Evolutionary conservation across 2,888 invertebrate genomes (phyloP), one percentile per base, ranked within the genome.

Genomic region (Tryphoninae sp.): DNA sequence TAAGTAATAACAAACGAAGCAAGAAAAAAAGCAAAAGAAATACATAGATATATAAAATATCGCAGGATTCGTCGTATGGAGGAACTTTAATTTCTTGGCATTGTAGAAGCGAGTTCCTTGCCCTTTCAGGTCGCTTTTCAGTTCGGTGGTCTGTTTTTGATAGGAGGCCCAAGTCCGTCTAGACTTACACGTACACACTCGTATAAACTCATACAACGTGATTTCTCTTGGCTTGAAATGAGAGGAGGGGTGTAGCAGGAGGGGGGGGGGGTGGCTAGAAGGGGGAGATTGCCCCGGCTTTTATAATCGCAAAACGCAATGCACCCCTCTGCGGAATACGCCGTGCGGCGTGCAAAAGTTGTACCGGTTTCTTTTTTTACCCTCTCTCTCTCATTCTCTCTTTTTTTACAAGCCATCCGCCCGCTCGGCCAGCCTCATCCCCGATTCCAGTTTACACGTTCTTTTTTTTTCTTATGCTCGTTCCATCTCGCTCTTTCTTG

Each of bases 121-220:
- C 89, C 89, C 90, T 90, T 89, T 89, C 87, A 86, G 88, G 78
- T 76, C 75, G 87, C 90, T 89, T 90, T 90, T 90, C 89, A 89
- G 88, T 89, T 89, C 87, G 89, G 88, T 87, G 89, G 89, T 90
- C 90, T 91, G 90, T 90, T 90, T 91, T 90, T 88, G 90, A 91
- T 91, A 90, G 90, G 88, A 90, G 90, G 88, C 85, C 76, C 85
- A 78, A 80, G 82, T 80, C 83, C 83, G 84, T 83, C 84, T 82
- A 84, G 83, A 83, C 85, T 80, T 51, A 51, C 65, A 64, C 74
- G 51, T 16, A 55, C 23, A 71, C 58, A 74, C 78, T 51, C 67
- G 51, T 45, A 79, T 40, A 59, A 59, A 69, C 64, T 71, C 75
- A 69, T 67, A 55, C 69, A 71, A 75, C 75, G 73, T n/a, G 64